phyloP scores from a whole-genome alignment of 2,888 invertebrate species.

The Limnephilus rhombicus region DNA sequence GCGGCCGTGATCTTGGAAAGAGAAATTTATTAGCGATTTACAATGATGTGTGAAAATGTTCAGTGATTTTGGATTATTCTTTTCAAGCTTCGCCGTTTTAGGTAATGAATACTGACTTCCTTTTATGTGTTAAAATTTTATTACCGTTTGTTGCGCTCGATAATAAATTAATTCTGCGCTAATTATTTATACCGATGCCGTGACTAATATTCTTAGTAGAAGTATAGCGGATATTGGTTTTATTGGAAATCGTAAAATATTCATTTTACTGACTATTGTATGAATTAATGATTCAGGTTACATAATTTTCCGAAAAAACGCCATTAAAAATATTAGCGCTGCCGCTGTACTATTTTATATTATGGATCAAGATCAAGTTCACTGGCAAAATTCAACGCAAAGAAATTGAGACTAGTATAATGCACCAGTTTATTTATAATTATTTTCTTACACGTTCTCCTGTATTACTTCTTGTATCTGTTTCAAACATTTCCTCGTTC shows the following conservation, averaged over 20 bases:
- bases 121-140: constrained; percentile 28
- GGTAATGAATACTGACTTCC: constrained; percentile 15
- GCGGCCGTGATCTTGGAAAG: constrained; percentile 50
- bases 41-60: constrained; percentile 51
- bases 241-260: not conserved
- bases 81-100: constrained; percentile 13
- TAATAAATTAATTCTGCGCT: constrained; percentile 36
- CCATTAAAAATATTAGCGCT: not conserved
- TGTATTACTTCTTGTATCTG: not conserved
- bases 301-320: constrained; percentile 42
- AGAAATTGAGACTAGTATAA: not conserved
- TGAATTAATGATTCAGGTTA: constrained; percentile 18
- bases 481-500: not conserved
- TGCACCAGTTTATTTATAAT: not conserved
- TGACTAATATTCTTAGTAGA: constrained; percentile 26
- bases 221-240: constrained; percentile 28
- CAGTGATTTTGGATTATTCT: constrained; percentile 45
- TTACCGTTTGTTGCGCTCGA: constrained; percentile 14
- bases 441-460: not conserved
- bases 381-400: not conserved
- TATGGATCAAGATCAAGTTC: not conserved
- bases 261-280: not conserved
- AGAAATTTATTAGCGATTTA: constrained; percentile 33
- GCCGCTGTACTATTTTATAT: not conserved
- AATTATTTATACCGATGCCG: constrained; percentile 27